Evolutionary conservation across 2,113 vertebrate species (phyloP).

Genomic region (Colinus virginianus): DNA sequence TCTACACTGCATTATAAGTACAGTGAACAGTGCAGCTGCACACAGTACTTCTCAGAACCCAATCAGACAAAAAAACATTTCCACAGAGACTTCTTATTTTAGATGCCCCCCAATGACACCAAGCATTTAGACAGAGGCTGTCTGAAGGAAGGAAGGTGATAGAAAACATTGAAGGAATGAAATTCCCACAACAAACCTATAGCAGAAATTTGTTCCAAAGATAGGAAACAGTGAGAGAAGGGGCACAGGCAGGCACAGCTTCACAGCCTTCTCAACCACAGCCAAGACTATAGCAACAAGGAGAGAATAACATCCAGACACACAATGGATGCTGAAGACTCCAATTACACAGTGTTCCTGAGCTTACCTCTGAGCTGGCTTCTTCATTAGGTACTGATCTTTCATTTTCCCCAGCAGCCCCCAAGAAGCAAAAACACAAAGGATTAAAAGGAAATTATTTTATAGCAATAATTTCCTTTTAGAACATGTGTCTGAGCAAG

Average conservation of each 20-base stretch:
- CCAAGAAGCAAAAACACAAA: neutral
- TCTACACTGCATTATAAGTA: neutral
- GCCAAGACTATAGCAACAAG: neutral
- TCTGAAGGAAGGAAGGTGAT: neutral
- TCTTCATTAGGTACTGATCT: neutral
- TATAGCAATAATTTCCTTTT: slow-evolving; percentile 18
- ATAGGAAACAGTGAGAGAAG: neutral
- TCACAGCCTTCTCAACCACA: neutral
- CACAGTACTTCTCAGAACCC: neutral
- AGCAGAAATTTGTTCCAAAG: neutral
- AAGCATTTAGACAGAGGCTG: neutral
- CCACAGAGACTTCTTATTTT: neutral
- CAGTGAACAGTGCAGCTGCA: neutral
- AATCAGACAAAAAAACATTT: neutral
- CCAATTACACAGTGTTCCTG: neutral
- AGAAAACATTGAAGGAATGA: neutral
- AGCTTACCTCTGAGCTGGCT: neutral
- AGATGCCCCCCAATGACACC: fast-evolving
- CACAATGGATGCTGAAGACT: neutral
- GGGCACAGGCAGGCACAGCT: fast-evolving
- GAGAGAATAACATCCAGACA: neutral
- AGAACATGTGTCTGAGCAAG: slow-evolving; percentile 24
- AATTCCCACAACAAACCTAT: neutral
- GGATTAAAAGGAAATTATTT: slow-evolving; percentile 4
- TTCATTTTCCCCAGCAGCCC: slow-evolving; percentile 12